Evolutionary conservation across 2,113 vertebrate genomes (phyloP).

Genomic region (Platycercus adscitus): DNA sequence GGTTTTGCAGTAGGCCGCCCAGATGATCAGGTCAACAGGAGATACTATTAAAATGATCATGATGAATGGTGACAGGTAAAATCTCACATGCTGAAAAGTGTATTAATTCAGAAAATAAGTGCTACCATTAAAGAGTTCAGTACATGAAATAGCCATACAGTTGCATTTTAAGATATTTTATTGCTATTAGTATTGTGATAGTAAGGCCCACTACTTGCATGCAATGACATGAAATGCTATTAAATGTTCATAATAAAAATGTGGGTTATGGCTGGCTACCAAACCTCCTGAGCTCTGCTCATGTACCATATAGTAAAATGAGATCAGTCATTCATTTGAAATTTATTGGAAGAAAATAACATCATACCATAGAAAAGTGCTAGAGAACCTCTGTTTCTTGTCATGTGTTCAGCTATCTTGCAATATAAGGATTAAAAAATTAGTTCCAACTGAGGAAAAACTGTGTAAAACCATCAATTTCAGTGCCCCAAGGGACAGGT

Average conservation of each 20-base stretch:
- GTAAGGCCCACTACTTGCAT: not conserved
- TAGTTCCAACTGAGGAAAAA: not conserved
- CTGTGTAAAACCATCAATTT: not conserved
- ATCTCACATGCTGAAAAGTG: constrained; percentile 61
- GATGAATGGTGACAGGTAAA: constrained; percentile 80
- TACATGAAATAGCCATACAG: not conserved
- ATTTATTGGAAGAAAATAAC: not conserved
- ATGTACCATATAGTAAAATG: not conserved
- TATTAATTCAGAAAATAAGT: constrained; percentile 73
- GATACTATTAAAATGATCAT: constrained; percentile 81
- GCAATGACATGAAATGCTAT: not conserved
- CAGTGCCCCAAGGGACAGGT: fast-evolving
- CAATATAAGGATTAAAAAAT: not conserved
- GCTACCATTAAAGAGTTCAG: constrained; percentile 6
- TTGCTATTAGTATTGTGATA: not conserved
- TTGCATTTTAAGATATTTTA: not conserved
- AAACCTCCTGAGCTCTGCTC: not conserved
- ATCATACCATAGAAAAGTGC: not conserved
- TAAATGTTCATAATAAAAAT: not conserved
- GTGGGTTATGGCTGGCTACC: not conserved
- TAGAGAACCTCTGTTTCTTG: not conserved
- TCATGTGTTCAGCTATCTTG: not conserved
- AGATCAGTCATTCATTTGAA: not conserved
- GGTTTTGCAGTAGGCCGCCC: constrained; percentile 77
- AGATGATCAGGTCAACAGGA: constrained; percentile 84